Evolutionary conservation across 2,888 invertebrate genomes (phyloP).

Genomic region (Lamellibrachia columna): DNA sequence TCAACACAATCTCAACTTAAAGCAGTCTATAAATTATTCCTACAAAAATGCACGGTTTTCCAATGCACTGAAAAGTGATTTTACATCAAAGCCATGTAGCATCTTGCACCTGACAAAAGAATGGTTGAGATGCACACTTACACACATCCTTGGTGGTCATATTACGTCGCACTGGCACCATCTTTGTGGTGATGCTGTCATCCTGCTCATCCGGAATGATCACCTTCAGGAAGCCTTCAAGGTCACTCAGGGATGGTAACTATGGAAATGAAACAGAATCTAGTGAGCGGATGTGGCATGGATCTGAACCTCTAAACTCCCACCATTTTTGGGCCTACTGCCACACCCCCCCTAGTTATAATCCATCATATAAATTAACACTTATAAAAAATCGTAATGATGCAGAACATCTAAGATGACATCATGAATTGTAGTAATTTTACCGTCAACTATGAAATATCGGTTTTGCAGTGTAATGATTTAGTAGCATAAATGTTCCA

Average conservation of each 20-base stretch:
- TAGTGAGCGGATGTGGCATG: background rate
- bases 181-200: conserved; percentile 88
- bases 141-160: conserved; percentile 93
- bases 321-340: no score
- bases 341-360: no score
- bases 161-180: conserved; percentile 90
- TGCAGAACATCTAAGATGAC: no score
- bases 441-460: background rate
- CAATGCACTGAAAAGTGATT: background rate
- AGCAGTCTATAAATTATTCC: background rate
- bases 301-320: no score
- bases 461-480: background rate
- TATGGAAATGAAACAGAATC: background rate
- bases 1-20: background rate
- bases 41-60: background rate
- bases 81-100: background rate
- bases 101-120: background rate
- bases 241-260: conserved; percentile 30
- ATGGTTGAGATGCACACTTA: conserved; percentile 68
- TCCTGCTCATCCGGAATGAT: conserved; percentile 93
- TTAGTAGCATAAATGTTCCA: no score
- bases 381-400: no score
- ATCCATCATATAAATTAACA: no score
- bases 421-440: no score
- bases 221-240: conserved; percentile 82